Evolutionary conservation across 2,888 invertebrate genomes (phyloP).

Genomic region (Ochropleura plecta): DNA sequence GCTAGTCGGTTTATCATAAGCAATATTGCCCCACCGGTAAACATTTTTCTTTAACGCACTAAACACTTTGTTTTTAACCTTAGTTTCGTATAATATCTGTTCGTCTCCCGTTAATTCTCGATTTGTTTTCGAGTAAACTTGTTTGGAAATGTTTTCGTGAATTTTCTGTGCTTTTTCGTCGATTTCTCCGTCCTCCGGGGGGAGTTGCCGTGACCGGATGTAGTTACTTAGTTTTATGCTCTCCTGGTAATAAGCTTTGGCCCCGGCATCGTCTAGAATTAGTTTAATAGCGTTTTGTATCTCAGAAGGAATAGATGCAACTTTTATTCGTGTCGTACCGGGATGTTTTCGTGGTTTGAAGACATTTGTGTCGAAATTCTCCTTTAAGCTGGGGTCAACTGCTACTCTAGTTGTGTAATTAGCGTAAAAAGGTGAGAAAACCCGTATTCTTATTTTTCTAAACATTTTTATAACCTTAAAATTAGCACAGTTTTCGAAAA

Average conservation of each 20-base stretch:
- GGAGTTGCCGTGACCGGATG: conserved; percentile 91
- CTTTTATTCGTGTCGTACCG: conserved; percentile 91
- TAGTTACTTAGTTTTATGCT: conserved; percentile 90
- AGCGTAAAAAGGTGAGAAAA: conserved; percentile 69
- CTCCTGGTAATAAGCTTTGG: conserved; percentile 89
- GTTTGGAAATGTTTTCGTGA: conserved; percentile 79
- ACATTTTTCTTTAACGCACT: conserved; percentile 91
- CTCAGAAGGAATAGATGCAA: conserved; percentile 91
- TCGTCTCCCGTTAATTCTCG: conserved; percentile 78
- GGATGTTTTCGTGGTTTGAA: conserved; percentile 93
- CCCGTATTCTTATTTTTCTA: conserved; percentile 77
- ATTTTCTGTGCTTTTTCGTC: conserved; percentile 84
- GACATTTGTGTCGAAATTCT: conserved; percentile 87
- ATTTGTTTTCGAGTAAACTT: conserved; percentile 68
- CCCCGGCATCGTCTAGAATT: conserved; percentile 90
- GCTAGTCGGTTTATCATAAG: conserved; percentile 92
- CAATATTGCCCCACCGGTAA: conserved; percentile 94
- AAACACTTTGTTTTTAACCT: conserved; percentile 89
- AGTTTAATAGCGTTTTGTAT: conserved; percentile 90
- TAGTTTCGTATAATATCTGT: conserved; percentile 82
- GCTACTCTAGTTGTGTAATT: conserved; percentile 84
- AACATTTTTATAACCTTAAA: conserved; percentile 80
- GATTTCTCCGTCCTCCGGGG: conserved; percentile 91
- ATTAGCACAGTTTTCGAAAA: conserved; percentile 13
- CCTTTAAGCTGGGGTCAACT: conserved; percentile 87